phyloP scores from a whole-genome alignment of 2,113 vertebrate species.

The Oryzias woworae region DNA sequence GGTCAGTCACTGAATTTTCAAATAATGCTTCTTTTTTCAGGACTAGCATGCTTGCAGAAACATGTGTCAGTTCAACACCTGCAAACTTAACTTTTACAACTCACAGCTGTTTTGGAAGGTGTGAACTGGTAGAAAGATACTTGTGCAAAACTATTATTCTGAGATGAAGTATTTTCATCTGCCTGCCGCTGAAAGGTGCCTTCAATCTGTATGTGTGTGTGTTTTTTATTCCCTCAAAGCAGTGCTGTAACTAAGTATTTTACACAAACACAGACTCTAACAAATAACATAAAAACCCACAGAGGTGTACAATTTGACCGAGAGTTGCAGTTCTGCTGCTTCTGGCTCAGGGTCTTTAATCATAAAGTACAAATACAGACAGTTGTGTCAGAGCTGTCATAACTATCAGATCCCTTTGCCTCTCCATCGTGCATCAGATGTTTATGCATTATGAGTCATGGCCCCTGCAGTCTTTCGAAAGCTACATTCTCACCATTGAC shows the following conservation, averaged over 20 bases:
- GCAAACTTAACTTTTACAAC: constrained; percentile 28
- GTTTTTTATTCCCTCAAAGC: neutral
- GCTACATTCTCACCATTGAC: no score
- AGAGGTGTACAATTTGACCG: constrained; percentile 28
- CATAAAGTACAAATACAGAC: constrained; percentile 22
- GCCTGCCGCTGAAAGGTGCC: neutral
- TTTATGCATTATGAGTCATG: constrained; percentile 5
- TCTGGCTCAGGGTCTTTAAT: constrained; percentile 14
- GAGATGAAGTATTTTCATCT: neutral
- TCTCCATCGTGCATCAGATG: constrained; percentile 2
- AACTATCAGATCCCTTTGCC: neutral
- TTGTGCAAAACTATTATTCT: neutral
- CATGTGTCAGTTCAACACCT: constrained; percentile 48
- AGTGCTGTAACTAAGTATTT: constrained; percentile 5
- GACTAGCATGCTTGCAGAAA: constrained; percentile 26
- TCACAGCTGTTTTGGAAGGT: constrained; percentile 10
- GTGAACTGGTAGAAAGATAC: constrained; percentile 30
- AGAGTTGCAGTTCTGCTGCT: constrained; percentile 9
- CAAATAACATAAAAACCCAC: neutral
- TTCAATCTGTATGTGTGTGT: neutral
- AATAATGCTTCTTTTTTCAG: no score
- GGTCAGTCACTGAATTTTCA: no score
- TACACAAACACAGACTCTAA: neutral
- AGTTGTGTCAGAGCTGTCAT: constrained; percentile 3
- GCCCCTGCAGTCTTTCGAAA: neutral